phyloP scores from a whole-genome alignment of 2,113 vertebrate genomes.

The Daphoenositta chrysoptera region DNA sequence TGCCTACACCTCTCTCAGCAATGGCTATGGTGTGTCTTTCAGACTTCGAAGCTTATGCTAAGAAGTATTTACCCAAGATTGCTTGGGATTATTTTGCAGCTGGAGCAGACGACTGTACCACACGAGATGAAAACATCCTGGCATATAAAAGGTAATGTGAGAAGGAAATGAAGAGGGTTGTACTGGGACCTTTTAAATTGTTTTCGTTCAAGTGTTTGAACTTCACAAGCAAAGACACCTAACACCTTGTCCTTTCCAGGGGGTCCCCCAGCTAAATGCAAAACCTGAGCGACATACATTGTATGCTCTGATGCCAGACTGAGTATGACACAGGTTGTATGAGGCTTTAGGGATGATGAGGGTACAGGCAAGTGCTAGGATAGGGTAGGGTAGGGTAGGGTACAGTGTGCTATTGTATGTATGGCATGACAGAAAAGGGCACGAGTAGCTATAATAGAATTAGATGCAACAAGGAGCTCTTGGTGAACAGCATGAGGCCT shows the following conservation, averaged over 20 bases:
- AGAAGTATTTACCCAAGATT: constrained; percentile 82
- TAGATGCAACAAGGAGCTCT: background rate
- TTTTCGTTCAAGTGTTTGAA: background rate
- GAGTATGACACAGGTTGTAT: background rate
- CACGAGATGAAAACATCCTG: constrained; percentile 84
- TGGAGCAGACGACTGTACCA: constrained; percentile 86
- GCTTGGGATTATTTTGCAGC: constrained; percentile 90
- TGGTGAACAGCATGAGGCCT: background rate
- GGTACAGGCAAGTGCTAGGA: background rate
- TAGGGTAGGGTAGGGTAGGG: background rate
- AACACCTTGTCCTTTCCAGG: background rate
- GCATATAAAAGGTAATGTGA: constrained; percentile 85
- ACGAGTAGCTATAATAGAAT: background rate
- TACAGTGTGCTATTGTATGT: background rate
- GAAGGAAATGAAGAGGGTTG: background rate
- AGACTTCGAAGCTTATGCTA: constrained; percentile 89
- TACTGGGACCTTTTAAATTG: background rate
- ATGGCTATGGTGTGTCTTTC: constrained; percentile 88
- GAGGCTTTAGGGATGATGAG: background rate
- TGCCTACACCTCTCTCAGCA: constrained; percentile 61
- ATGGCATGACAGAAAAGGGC: background rate
- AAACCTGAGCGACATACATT: background rate
- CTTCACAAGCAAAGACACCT: background rate
- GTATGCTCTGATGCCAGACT: background rate
- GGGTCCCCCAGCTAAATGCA: background rate